A percentile compares a stretch with the other conserved stretches of the same genome.
Evolutionary conservation across 2,113 vertebrate species (phyloP).

Genomic region (Anas platyrhynchos): DNA sequence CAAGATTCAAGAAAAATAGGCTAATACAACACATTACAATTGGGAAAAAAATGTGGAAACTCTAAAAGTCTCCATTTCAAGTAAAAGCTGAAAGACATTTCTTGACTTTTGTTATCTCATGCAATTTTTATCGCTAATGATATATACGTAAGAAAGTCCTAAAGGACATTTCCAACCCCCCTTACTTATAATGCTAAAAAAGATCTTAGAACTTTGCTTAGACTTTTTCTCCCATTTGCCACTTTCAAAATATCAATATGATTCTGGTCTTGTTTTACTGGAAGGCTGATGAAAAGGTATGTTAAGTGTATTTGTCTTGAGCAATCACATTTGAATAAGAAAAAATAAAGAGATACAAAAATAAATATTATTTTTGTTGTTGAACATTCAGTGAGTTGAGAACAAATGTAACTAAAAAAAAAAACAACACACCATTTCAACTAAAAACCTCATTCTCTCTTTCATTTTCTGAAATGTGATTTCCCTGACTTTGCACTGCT

Average conservation of each 20-base stretch:
- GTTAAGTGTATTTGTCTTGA: neutral
- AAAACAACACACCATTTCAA: neutral
- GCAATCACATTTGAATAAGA: neutral
- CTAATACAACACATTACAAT: neutral
- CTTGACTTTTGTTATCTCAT: neutral
- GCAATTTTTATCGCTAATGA: neutral
- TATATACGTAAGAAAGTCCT: neutral
- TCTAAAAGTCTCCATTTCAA: neutral
- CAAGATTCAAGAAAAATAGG: neutral
- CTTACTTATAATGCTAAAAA: neutral
- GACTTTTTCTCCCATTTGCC: neutral
- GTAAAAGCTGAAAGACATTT: neutral
- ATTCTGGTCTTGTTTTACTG: neutral
- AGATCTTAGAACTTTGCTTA: neutral
- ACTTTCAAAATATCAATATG: neutral
- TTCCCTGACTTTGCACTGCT: neutral
- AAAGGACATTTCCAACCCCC: neutral
- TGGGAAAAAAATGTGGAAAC: neutral
- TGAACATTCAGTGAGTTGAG: neutral
- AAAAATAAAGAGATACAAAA: neutral
- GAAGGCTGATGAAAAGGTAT: neutral
- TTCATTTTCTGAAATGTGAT: neutral
- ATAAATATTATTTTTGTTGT: neutral
- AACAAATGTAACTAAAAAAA: neutral
- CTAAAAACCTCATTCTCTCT: neutral